Evolutionary conservation across 2,888 invertebrate species (phyloP).

Genomic region (Daptonema setosum): DNA sequence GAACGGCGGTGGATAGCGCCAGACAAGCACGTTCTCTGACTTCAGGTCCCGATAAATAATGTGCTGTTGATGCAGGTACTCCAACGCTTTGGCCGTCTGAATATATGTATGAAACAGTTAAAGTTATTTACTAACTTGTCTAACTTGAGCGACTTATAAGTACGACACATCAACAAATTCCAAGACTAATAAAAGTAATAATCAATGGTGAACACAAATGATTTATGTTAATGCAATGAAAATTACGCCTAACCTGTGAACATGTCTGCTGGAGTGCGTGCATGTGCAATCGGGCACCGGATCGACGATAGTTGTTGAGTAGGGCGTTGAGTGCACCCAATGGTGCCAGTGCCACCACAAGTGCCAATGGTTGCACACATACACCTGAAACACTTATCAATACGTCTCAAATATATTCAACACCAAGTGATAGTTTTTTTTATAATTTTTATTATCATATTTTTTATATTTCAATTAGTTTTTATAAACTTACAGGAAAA

Average conservation of each 20-base stretch:
- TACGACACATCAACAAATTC: too few relatives aligned
- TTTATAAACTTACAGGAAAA: too few relatives aligned
- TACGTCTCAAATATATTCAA: too few relatives aligned
- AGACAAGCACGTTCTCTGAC: constrained; percentile 93
- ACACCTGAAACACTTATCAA: too few relatives aligned
- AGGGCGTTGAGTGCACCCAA: constrained; percentile 66
- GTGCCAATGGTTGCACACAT: constrained; percentile 62
- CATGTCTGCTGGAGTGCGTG: constrained; percentile 61
- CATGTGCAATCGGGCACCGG: constrained; percentile 56
- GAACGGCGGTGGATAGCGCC: constrained; percentile 68
- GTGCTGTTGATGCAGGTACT: constrained; percentile 72
- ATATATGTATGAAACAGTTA: constrained; percentile 9
- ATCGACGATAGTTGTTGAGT: constrained; percentile 59
- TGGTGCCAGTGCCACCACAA: constrained; percentile 72
- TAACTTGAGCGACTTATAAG: background rate
- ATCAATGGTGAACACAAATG: too few relatives aligned
- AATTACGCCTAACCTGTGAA: constrained; percentile 42
- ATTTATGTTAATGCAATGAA: too few relatives aligned
- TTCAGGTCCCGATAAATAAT: constrained; percentile 61
- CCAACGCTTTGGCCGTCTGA: constrained; percentile 65
- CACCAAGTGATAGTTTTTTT: too few relatives aligned
- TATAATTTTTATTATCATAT: too few relatives aligned
- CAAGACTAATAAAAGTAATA: too few relatives aligned
- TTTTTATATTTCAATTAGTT: too few relatives aligned
- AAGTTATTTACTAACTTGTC: background rate